Evolutionary conservation across 2,888 invertebrate species (phyloP).

Genomic region (Lypha dubia): DNA sequence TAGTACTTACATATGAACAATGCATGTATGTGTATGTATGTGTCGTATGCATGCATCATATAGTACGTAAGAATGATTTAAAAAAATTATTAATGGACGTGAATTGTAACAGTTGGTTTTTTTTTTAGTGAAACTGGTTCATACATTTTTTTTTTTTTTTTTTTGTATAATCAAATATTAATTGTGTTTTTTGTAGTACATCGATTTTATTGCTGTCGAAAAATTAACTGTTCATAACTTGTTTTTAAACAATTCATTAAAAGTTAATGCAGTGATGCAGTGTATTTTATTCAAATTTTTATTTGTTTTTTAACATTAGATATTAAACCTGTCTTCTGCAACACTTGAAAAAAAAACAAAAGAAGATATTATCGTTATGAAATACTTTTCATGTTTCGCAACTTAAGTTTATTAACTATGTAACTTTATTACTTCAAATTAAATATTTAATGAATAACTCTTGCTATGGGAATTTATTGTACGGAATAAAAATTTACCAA

Average conservation of each 20-base stretch:
- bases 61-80: not conserved
- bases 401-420: too few species aligned
- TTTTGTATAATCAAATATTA: not conserved
- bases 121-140: not conserved
- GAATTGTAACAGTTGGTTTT: not conserved
- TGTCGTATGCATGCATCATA: not conserved
- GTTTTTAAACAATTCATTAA: not conserved
- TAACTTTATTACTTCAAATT: too few species aligned
- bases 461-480: too few species aligned
- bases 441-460: too few species aligned
- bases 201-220: not conserved
- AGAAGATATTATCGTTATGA: slow-evolving; percentile 7
- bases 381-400: not conserved
- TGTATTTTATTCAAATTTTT: not conserved
- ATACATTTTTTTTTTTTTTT: not conserved
- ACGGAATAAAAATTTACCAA: too few species aligned
- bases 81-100: not conserved
- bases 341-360: not conserved
- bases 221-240: not conserved
- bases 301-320: not conserved
- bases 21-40: too few species aligned
- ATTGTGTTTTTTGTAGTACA: not conserved
- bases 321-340: not conserved
- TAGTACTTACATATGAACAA: not conserved
- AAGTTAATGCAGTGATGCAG: not conserved